Conservation (phyloP, 1,140 invertebrate genomes). For the Scaptomyza montana region DNA sequence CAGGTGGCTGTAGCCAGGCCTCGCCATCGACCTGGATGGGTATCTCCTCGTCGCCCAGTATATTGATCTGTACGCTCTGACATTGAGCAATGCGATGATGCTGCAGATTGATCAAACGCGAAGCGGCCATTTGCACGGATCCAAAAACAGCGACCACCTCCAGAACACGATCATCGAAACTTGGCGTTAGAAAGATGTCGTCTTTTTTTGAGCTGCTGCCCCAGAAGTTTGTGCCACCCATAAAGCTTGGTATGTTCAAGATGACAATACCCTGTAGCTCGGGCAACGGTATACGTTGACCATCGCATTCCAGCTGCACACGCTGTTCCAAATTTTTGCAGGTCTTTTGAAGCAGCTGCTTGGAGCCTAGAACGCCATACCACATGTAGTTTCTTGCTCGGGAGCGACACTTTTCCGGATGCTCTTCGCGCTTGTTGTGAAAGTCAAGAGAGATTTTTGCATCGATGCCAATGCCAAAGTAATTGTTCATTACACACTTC, state of each 20-base stretch:
- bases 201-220: slow-evolving; percentile 95
- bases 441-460: slow-evolving; percentile 99
- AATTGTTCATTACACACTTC: slow-evolving; percentile 99
- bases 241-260: slow-evolving; percentile 98
- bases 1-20: slow-evolving; percentile 98
- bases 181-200: slow-evolving; percentile 93
- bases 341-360: slow-evolving; percentile 94
- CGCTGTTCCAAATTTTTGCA: slow-evolving; percentile 98
- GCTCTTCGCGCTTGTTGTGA: slow-evolving; percentile 98
- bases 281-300: slow-evolving; percentile 94
- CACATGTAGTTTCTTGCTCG: slow-evolving; percentile 98
- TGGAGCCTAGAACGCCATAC: slow-evolving; percentile 97
- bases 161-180: slow-evolving; percentile 96
- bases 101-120: slow-evolving; percentile 96
- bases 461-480: slow-evolving; percentile 99
- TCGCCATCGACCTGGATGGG: slow-evolving; percentile 98
- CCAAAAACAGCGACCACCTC: slow-evolving; percentile 99
- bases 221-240: slow-evolving; percentile 99
- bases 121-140: slow-evolving; percentile 98
- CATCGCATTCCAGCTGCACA: slow-evolving; percentile 96
- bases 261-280: slow-evolving; percentile 98
- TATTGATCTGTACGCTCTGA: slow-evolving; percentile 97
- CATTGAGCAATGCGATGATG: slow-evolving; percentile 99
- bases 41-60: slow-evolving; percentile 94
- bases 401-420: slow-evolving; percentile 98